A percentile compares a stretch with the other conserved stretches of the same genome.
phyloP scores from a whole-genome alignment of 2,113 vertebrate species.

The Alosa alosa region DNA sequence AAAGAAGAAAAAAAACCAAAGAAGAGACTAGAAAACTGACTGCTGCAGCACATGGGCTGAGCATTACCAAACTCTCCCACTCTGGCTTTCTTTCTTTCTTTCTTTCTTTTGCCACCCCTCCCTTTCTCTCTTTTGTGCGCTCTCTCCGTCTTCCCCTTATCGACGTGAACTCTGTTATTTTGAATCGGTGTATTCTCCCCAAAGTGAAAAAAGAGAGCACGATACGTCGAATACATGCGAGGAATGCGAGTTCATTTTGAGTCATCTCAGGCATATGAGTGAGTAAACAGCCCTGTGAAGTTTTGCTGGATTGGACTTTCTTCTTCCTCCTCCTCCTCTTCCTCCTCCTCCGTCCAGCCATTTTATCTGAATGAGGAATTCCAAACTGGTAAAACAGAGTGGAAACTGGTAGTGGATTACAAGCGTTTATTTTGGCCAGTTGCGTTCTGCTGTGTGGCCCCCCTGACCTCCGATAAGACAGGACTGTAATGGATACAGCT shows the following conservation, averaged over 20 bases:
- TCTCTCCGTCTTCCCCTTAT: not conserved
- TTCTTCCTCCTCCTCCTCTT: not conserved
- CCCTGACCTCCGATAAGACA: conserved; percentile 76
- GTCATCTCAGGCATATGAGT: conserved; percentile 15
- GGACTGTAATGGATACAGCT: conserved; percentile 58
- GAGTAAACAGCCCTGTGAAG: conserved; percentile 17
- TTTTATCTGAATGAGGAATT: conserved; percentile 66
- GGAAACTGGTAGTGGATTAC: conserved; percentile 82
- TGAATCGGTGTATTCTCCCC: conserved; percentile 50
- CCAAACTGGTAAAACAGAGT: conserved; percentile 60
- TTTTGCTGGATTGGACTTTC: not conserved
- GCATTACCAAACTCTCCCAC: conserved; percentile 35
- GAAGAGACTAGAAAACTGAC: conserved; percentile 38
- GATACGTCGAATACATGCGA: conserved; percentile 48
- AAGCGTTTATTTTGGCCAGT: conserved; percentile 82
- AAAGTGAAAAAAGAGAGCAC: conserved; percentile 43
- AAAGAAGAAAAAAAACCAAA: not conserved
- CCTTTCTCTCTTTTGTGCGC: not conserved
- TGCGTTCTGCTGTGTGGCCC: conserved; percentile 68
- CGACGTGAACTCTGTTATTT: conserved; percentile 44
- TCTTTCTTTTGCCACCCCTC: not conserved
- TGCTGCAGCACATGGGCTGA: conserved; percentile 22
- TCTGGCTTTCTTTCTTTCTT: not conserved
- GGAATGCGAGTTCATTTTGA: conserved; percentile 59
- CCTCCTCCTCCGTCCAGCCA: conserved; percentile 16